Evolutionary conservation across 2,797 vertebrate species (phyloP), one percentile per base, ranked within the genome.

Genomic region (Sciurus vulgaris): DNA sequence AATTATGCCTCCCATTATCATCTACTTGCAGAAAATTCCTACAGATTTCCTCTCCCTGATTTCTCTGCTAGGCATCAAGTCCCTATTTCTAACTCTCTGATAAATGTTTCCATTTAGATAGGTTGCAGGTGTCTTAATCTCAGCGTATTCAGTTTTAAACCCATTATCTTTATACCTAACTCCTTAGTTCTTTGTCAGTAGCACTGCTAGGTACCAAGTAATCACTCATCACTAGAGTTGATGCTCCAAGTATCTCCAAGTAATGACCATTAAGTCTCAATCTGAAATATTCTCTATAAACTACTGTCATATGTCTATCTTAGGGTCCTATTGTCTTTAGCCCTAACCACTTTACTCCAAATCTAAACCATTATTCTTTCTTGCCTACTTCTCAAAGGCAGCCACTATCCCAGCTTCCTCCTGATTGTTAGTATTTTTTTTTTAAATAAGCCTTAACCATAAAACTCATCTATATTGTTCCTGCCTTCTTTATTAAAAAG

Each of bases 401-500:
- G 54, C 7, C 9, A 86, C 7, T 4, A 79, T 22, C 7, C 17
- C 59, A 67, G 74, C 59, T 88, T 61, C 61, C 74, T 91, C 56
- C 47, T 73, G 69, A 81, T 41, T 87, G 18, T n/a, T 85, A 63
- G 13, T 74, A 26, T 65, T 24, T 44, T 72, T 90, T 47, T 38
- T 94, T 87, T 49, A 87, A 81, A 44, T 5, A 89, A 82, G 28
- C 44, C n/a, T 82, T 78, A 86, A 72, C 38, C 22, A 14, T 77
- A 63, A 92, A 79, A 73, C 13, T 67, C 35, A 41, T 54, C 33
- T 83, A 35, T 69, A 9, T 73, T 82, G 38, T 87, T 90, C 4
- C 54, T 18, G 79, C 38, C 67, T 74, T 70, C 30, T 79, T 74
- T 85, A 94, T 85, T 96, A 44, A 65, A 88, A 85, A 94, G 30